Evolutionary conservation across 2,797 vertebrate genomes (phyloP), one percentile per base, ranked within the genome.

Genomic region (Dicrostonyx torquatus): DNA sequence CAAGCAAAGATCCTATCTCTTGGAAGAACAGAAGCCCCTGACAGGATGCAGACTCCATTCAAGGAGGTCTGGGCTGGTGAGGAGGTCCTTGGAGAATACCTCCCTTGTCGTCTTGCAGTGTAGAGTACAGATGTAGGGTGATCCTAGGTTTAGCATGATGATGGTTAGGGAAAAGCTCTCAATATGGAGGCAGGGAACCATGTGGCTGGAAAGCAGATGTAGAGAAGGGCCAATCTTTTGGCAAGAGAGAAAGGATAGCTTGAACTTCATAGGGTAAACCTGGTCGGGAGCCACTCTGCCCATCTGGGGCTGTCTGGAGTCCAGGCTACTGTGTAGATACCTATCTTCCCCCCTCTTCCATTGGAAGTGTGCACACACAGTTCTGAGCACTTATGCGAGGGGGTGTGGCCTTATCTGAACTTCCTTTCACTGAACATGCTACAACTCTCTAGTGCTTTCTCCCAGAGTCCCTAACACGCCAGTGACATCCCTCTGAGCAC

Each of bases 331-430:
- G 14, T 14, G 40, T 20, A 3, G 5, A 60, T 73, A 5, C n/a
- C 22, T 6, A 0, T 31, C 53, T 50, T 40, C 3, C 1, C 64
- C 45, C 10, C 2, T 2, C 2, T 6, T 12, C 53, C 20, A 43
- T 45, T 24, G 58, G 6, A 11, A 64, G 9, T 37, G 31, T 2
- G 8, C 22, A 12, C 5, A 2, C 34, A 22, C 0, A 2, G 15
- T 58, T 75, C 58, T 58, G 40, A 48, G 48, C 9, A 20, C 58
- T 64, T 64, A 83, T 22, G 40, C 40, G 34, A 62, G 1, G 45
- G 17, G 58, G 26, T 5, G 40, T 64, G 58, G 9, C 40, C 7
- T 31, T 58, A 13, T n/a, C 53, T 29, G 55, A 43, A 45, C 40
- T 31, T 34, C 40, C 40, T 83, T 83, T 43, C 58, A 83, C 37